A percentile compares a stretch with the other conserved stretches of the same genome.
Conservation (phyloP, 2,797 vertebrate species). For the Gallirallus australis region DNA sequence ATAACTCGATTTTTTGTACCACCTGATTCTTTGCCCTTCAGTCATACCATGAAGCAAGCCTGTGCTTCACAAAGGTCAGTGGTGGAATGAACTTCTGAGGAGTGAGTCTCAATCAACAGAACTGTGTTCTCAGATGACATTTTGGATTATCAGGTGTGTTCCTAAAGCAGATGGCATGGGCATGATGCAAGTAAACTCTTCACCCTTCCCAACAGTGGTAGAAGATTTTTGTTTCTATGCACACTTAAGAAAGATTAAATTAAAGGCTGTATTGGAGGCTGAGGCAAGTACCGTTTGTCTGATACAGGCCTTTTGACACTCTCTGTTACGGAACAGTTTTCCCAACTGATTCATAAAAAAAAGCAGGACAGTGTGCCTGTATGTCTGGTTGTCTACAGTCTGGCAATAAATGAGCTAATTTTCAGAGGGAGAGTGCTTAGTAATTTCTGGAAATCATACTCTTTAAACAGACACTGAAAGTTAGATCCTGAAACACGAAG, state of each 20-base stretch:
- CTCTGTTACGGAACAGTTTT: not conserved
- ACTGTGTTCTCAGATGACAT: not conserved
- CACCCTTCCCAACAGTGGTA: not conserved
- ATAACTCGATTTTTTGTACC: not conserved
- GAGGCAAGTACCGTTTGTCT: not conserved
- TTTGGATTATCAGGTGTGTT: not conserved
- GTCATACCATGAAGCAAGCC: not conserved
- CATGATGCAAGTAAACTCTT: not conserved
- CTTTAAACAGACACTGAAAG: not conserved
- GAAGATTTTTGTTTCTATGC: not conserved
- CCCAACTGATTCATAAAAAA: not conserved
- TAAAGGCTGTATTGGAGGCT: not conserved
- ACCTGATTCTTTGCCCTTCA: not conserved
- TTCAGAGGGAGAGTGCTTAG: not conserved
- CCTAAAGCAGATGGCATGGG: not conserved
- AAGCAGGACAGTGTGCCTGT: accelerated
- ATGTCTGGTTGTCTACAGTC: not conserved
- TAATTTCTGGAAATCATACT: not conserved
- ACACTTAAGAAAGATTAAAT: not conserved
- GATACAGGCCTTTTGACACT: not conserved
- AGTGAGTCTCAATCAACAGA: not conserved
- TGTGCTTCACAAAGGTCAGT: not conserved
- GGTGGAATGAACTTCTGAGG: not conserved
- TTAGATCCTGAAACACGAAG: not conserved
- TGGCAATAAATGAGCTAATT: not conserved